A percentile compares a stretch with the other conserved stretches of the same genome.
Conservation (phyloP, 2,113 vertebrate genomes). For the Hepsetus odoe region DNA sequence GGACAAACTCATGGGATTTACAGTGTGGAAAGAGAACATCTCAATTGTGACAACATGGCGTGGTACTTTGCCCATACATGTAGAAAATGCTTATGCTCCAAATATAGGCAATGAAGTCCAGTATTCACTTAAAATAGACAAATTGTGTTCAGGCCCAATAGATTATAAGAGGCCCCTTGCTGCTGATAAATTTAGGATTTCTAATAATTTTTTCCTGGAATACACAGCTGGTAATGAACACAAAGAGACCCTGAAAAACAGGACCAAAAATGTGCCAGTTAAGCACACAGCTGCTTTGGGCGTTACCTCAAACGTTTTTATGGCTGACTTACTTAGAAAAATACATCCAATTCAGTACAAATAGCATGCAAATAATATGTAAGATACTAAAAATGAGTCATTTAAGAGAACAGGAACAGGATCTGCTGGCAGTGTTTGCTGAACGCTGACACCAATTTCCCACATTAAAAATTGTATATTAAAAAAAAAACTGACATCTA, state of each 20-base stretch:
- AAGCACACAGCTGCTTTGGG: conserved; percentile 9
- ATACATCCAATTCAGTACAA: not conserved
- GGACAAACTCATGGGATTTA: not conserved
- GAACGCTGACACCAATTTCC: not conserved
- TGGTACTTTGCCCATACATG: conserved; percentile 3
- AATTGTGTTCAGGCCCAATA: not conserved
- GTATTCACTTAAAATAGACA: not conserved
- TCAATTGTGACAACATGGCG: not conserved
- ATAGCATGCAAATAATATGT: not conserved
- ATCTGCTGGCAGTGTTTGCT: not conserved
- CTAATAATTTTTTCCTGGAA: conserved; percentile 11
- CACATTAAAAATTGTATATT: not conserved
- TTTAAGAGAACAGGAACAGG: not conserved
- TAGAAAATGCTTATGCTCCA: conserved; percentile 2
- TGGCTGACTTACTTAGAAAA: not conserved
- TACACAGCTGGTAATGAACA: conserved; percentile 25
- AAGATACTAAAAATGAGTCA: not conserved
- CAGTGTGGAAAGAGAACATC: conserved; percentile 9
- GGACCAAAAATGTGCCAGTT: not conserved
- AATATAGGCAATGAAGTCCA: not conserved
- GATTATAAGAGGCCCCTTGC: not conserved
- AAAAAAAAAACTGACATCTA: no score
- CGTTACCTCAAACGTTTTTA: not conserved
- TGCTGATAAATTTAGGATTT: conserved; percentile 13
- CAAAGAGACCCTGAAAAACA: not conserved